Evolutionary conservation across 2,113 vertebrate genomes (phyloP).

Genomic region (Paramisgurnus dabryanus): DNA sequence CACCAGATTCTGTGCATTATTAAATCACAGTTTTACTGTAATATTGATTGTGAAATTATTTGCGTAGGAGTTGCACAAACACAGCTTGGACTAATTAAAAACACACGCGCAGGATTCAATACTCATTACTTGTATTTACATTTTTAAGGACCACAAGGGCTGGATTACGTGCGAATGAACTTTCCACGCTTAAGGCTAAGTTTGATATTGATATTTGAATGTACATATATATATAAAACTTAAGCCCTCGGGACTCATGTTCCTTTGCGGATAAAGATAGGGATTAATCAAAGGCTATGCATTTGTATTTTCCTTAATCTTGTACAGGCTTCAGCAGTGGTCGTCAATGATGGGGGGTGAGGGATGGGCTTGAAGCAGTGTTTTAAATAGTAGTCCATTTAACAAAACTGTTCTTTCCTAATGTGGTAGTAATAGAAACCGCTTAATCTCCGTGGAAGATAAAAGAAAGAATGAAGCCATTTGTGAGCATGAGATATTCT

Average conservation of each 20-base stretch:
- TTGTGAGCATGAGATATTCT: slow-evolving; percentile 63
- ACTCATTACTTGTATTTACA: not conserved
- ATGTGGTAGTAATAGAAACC: slow-evolving; percentile 76
- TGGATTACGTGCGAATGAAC: slow-evolving; percentile 42
- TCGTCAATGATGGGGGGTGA: slow-evolving; percentile 63
- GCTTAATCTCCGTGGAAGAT: slow-evolving; percentile 73
- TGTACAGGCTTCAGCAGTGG: slow-evolving; percentile 62
- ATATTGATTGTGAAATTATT: slow-evolving; percentile 19
- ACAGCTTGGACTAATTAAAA: not conserved
- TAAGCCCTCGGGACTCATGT: slow-evolving; percentile 65
- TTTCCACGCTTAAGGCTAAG: slow-evolving; percentile 44
- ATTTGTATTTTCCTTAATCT: slow-evolving; percentile 78
- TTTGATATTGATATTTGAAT: slow-evolving; percentile 73
- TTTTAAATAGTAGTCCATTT: slow-evolving; percentile 80
- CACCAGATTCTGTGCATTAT: slow-evolving; percentile 11
- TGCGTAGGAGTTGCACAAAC: not conserved
- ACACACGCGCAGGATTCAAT: not conserved
- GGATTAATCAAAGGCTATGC: slow-evolving; percentile 77
- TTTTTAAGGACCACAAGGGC: slow-evolving; percentile 17
- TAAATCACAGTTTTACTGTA: slow-evolving; percentile 29
- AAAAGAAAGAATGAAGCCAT: slow-evolving; percentile 57
- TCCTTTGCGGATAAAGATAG: slow-evolving; percentile 69
- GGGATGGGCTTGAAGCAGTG: slow-evolving; percentile 65
- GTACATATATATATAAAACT: slow-evolving; percentile 72
- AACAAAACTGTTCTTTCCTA: slow-evolving; percentile 74